A percentile compares a stretch with the other conserved stretches of the same genome.
Conservation (phyloP, 2,797 vertebrate genomes). For the Poecilia gillii region DNA sequence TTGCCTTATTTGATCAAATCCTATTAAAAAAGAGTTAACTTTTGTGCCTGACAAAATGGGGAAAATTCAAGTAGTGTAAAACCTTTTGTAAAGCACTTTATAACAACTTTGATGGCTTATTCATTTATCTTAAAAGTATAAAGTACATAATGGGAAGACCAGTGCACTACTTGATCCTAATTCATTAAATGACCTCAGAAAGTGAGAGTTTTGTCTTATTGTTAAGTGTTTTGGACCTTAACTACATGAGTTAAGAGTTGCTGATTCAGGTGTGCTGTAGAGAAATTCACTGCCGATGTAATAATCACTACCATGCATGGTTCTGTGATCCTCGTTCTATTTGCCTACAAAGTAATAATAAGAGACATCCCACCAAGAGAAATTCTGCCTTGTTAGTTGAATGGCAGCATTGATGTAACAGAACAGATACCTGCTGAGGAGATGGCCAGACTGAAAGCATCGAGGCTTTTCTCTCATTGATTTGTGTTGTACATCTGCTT, state of each 20-base stretch:
- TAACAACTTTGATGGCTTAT: not conserved
- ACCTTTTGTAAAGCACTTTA: not conserved
- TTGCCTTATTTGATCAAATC: not conserved
- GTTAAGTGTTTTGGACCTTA: not conserved
- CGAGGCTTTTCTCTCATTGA: not conserved
- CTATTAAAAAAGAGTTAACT: not conserved
- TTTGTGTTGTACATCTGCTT: not conserved
- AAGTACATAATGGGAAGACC: not conserved
- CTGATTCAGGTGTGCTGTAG: not conserved
- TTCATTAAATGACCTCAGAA: not conserved
- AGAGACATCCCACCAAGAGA: not conserved
- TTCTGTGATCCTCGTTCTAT: not conserved
- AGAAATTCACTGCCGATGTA: not conserved
- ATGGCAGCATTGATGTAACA: not conserved
- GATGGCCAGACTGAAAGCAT: not conserved
- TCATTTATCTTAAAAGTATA: not conserved
- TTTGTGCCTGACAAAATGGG: not conserved
- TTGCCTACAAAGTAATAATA: not conserved
- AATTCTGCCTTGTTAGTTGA: not conserved
- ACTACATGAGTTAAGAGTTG: not conserved
- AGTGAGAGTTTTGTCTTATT: not conserved
- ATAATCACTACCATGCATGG: not conserved
- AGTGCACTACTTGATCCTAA: not conserved
- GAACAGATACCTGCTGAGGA: not conserved
- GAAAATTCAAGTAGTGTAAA: not conserved